Conservation (phyloP, 64 coral and sea anemone species). For the Porites australiensis region DNA sequence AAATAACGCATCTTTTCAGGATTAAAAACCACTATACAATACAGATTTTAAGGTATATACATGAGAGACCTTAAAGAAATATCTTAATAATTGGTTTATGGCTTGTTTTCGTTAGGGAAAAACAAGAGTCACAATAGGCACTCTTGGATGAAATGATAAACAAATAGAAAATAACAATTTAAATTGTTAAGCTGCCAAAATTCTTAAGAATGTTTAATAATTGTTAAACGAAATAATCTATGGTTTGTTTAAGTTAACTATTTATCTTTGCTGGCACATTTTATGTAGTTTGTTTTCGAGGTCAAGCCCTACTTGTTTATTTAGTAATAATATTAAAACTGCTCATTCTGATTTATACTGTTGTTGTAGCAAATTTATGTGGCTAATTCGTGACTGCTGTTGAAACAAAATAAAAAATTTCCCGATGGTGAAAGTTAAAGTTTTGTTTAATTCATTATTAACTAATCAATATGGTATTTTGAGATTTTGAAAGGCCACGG, state of each 20-base stretch:
- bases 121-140: no score
- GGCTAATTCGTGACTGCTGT: neutral
- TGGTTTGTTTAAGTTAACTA: neutral
- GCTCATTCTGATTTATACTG: neutral
- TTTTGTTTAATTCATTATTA: neutral
- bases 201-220: neutral
- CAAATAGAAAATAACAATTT: neutral
- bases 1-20: conserved; percentile 10
- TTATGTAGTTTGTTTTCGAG: neutral
- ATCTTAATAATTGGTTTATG: no score
- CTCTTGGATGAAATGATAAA: no score
- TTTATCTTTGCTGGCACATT: neutral
- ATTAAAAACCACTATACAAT: no score
- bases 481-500: conserved; percentile 1
- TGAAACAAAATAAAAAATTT: neutral
- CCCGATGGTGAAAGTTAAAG: neutral
- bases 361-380: neutral
- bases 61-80: no score
- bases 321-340: neutral
- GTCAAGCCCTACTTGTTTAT: conserved; percentile 20
- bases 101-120: no score
- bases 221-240: neutral
- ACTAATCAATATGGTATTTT: neutral
- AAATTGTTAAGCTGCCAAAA: neutral
- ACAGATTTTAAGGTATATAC: no score